Percentiles rank a stretch among this genome's conserved stretches.
phyloP scores from a whole-genome alignment of 2,797 vertebrate genomes.

The Carduelis carduelis region DNA sequence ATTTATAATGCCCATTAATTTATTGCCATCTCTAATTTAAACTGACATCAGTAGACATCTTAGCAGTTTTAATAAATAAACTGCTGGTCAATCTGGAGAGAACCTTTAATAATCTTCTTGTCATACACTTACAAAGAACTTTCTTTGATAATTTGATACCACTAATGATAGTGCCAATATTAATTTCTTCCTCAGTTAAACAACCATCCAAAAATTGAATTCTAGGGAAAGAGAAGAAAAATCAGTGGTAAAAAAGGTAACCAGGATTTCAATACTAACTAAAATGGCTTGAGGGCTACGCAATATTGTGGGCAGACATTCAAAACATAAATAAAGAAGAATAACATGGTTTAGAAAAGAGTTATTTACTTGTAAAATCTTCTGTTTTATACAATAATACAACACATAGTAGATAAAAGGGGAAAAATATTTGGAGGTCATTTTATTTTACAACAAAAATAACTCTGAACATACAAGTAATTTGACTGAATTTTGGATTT shows the following conservation, averaged over 20 bases:
- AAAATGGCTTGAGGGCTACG: neutral
- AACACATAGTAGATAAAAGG: neutral
- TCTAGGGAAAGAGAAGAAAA: neutral
- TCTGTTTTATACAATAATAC: neutral
- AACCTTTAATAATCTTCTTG: neutral
- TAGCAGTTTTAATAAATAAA: neutral
- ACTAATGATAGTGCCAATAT: neutral
- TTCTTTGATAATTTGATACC: neutral
- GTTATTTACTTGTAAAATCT: neutral
- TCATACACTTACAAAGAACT: neutral
- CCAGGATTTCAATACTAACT: neutral
- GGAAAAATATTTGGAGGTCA: neutral
- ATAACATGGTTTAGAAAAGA: neutral
- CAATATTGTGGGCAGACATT: neutral
- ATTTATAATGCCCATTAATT: neutral
- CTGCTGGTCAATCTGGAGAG: neutral
- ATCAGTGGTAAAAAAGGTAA: neutral
- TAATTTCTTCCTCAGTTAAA: neutral
- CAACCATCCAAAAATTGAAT: neutral
- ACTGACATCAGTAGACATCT: neutral
- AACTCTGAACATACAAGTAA: neutral
- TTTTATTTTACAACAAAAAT: constrained; percentile 14
- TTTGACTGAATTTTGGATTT: neutral
- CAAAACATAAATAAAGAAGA: neutral
- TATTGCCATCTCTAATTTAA: neutral